These are phyloP conservation scores for Athetis lepigone DNA, from an alignment of 2,888 invertebrate genomes.

Conservation along the genomic window DNA sequence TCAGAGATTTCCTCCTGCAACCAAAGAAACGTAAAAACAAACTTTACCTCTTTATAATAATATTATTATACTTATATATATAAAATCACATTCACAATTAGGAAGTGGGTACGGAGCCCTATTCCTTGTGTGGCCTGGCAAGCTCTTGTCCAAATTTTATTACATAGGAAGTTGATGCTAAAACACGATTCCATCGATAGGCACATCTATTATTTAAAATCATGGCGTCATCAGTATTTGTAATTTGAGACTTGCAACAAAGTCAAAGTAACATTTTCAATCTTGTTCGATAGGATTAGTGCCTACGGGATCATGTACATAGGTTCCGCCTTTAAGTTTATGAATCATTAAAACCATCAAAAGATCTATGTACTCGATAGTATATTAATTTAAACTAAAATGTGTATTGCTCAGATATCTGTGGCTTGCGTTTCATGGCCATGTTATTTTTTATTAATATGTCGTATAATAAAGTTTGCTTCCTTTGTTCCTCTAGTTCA, in stretches of 20 bases:
- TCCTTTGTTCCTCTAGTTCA: slow-evolving; percentile 53
- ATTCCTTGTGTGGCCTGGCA: too few relatives aligned
- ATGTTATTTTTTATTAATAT: slow-evolving; percentile 49
- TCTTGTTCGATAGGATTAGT: slow-evolving; percentile 8
- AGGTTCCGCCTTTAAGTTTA: slow-evolving; percentile 3
- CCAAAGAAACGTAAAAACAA: too few relatives aligned
- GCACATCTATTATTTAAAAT: slow-evolving; percentile 15
- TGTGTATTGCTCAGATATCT: slow-evolving; percentile 34
- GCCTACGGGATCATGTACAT: neutral
- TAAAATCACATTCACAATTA: too few relatives aligned
- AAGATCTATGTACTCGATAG: neutral
- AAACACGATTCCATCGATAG: slow-evolving; percentile 2
- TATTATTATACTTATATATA: too few relatives aligned
- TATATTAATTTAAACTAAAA: slow-evolving; percentile 9
- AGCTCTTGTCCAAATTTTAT: too few relatives aligned
- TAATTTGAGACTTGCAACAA: slow-evolving; percentile 26
- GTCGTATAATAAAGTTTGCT: slow-evolving; percentile 54
- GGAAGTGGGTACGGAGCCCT: too few relatives aligned
- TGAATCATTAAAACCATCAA: slow-evolving; percentile 1
- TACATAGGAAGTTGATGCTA: neutral
- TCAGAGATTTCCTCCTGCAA: too few relatives aligned
- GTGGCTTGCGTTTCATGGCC: slow-evolving; percentile 28
- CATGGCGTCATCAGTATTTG: slow-evolving; percentile 7
- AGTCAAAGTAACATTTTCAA: slow-evolving; percentile 24
- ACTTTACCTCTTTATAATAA: too few relatives aligned